Evolutionary conservation across 2,113 vertebrate species (phyloP), one percentile per base, ranked within the genome.

Genomic region (Sturnus vulgaris): DNA sequence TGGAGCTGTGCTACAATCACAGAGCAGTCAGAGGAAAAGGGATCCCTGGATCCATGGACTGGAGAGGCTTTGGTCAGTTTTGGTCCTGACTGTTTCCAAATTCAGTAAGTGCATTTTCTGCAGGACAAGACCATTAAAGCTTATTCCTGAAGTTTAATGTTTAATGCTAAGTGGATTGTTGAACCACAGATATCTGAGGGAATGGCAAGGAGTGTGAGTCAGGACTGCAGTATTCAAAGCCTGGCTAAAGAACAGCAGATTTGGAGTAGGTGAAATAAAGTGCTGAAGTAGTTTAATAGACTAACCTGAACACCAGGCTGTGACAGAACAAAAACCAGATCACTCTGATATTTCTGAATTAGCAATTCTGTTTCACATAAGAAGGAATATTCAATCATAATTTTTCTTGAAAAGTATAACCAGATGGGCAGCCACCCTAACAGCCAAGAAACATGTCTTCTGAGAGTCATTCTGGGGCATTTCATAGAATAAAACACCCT

Each of bases 251-350:
- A 92, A 86, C 5, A 89, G 73, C 83, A 93, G 83, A 92, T 84
- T 66, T 47, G 59, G 64, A 90, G 50, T 71, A 66, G 71, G 61
- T 88, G 85, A 96, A 96, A 96, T 91, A 92, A 96, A 96, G 64
- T 88, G 82, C 89, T 86, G 90, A 92, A 94, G 75, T 68, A 88
- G 77, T 93, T 95, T 95, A 96, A 96, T 97, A 96, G 93, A 96
- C 91, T 92, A 96, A 95, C 90, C 73, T 89, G 95, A 95, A 86
- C 92, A 90, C 79, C 78, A 92, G 92, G 93, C 95, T 96, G 94
- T 95, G 93, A 93, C 92, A 95, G 91, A 97, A 97, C 96, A 97
- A 96, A 97, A 97, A 97, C 83, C 96, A 97, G 96, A 97, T 88
- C 93, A 77, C 92, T 95, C 88, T 95, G 92, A 94, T 96, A 96